Evolutionary conservation across 2,888 invertebrate species (phyloP), one percentile per base, ranked within the genome.

Genomic region (Colletes collaris): DNA sequence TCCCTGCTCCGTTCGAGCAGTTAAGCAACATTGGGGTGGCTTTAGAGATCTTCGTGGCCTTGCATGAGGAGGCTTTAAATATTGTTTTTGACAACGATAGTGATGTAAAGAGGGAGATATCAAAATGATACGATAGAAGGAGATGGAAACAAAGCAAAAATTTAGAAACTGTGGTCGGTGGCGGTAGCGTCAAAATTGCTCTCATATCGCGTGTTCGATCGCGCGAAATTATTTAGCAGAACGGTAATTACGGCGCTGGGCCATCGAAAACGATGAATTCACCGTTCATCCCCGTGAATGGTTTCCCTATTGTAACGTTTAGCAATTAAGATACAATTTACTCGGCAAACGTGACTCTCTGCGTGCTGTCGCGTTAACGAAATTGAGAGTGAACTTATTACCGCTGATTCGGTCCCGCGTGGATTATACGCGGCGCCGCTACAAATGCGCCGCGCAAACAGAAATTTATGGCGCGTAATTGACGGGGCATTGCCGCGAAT

Each of bases 351-450:
- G 68, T 50, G 72, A 65, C 37, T 60, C 56, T 40, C 55, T 8
- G 56, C 35, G 11, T 7, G 66, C 52, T 55, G 74, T 70, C 53
- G 58, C 66, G 65, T 65, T 62, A 69, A 56, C 65, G 74, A 69
- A 74, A 75, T 69, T 66, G 69, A 69, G 69, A 80, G 63, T 74
- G 80, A 79, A 80, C 80, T 80, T 79, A 80, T 64, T 66, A 60
- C 65, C 62, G 74, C 49, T 66, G 69, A 79, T 80, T 74, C 69
- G 62, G 62, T 62, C 35, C 68, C 52, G 16, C 27, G 56, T 27
- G 62, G 67, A 67, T 79, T 59, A 60, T 50, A 10, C 65, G 50
- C 7, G 16, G 68, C 13, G 53, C 10, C 52, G 70, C 35, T 60
- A 63, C 67, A 35, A 60, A 64, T 40, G 78, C 62, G 19, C 49